Evolutionary conservation across 2,113 vertebrate species (phyloP), one percentile per base, ranked within the genome.

Genomic region (Hippoglossus stenolepis): DNA sequence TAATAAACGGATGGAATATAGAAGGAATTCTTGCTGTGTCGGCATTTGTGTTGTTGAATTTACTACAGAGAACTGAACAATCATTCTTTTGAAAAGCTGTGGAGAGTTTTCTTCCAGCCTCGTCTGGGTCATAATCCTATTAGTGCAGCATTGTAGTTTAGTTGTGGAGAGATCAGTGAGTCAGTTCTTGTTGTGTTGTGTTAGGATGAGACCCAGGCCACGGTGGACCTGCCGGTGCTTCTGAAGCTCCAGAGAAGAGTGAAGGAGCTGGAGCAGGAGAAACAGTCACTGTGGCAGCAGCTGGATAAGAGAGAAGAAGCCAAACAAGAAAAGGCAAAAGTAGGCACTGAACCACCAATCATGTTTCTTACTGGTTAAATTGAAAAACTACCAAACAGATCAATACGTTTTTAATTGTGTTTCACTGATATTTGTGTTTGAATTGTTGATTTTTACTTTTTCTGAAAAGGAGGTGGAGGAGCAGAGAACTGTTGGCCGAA

Each of bases 231-330:
- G 94, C 96, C 97, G 47, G 90, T 99, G 73, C 96, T 99, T 89
- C 90, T 99, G 88, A 98, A 97, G 92, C 96, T 99, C 28, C 98
- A 98, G 93, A 98, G 96, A 87, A 93, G 96, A 66, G 95, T 99
- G 76, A 95, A 95, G 4, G 97, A 98, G 59, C 92, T 99, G 87
- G 98, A 99, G 90, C 94, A 96, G 75, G 96, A 98, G 58, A 99
- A 98, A 77, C 96, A 96, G 24, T 88, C 93, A 31, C 91, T 99
- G 82, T 96, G 96, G 85, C 93, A 95, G 28, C 96, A 97, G 51
- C 93, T 98, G 87, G 97, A 97, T 85, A 94, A 85, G 77, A 96
- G 90, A 58, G 97, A 98, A 59, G 97, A 97, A 45, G 94, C 95
- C 68, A 91, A 94, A 88, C 94, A 86, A 92, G 95, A 90, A 92